phyloP scores from a whole-genome alignment of 2,888 invertebrate genomes.

The Volucella inanis region DNA sequence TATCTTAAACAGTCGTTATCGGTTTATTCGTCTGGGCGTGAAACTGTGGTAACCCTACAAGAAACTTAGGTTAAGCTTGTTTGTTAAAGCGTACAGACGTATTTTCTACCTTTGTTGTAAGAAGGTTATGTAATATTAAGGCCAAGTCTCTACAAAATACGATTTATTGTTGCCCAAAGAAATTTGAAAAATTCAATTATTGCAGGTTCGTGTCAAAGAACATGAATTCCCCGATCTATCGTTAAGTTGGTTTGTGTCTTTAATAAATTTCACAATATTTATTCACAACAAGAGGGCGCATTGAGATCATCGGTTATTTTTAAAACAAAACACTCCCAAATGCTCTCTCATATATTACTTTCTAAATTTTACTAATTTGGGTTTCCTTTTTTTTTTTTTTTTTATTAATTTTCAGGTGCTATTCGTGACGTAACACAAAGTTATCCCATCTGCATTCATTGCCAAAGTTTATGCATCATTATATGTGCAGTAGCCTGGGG shows the following conservation, averaged over 20 bases:
- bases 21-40: too few relatives aligned
- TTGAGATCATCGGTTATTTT: not conserved
- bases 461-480: slow-evolving; percentile 88
- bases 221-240: not conserved
- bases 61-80: too few relatives aligned
- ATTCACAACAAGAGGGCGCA: slow-evolving; percentile 13
- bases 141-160: too few relatives aligned
- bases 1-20: too few relatives aligned
- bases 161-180: too few relatives aligned
- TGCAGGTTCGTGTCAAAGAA: not conserved
- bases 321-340: not conserved
- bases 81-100: too few relatives aligned
- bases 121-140: too few relatives aligned
- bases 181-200: too few relatives aligned
- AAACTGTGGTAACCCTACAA: too few relatives aligned
- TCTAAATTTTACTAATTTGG: slow-evolving; percentile 1
- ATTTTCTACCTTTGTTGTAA: too few relatives aligned
- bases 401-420: slow-evolving; percentile 84
- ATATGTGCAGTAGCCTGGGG: slow-evolving; percentile 88
- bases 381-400: slow-evolving; percentile 19
- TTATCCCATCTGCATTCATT: slow-evolving; percentile 88
- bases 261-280: not conserved
- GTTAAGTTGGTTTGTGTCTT: slow-evolving; percentile 25
- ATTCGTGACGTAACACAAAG: slow-evolving; percentile 88
- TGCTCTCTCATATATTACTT: not conserved